Base-by-base conservation (phyloP, 2,113 vertebrate genomes). In the Caranx ignobilis region DNA sequence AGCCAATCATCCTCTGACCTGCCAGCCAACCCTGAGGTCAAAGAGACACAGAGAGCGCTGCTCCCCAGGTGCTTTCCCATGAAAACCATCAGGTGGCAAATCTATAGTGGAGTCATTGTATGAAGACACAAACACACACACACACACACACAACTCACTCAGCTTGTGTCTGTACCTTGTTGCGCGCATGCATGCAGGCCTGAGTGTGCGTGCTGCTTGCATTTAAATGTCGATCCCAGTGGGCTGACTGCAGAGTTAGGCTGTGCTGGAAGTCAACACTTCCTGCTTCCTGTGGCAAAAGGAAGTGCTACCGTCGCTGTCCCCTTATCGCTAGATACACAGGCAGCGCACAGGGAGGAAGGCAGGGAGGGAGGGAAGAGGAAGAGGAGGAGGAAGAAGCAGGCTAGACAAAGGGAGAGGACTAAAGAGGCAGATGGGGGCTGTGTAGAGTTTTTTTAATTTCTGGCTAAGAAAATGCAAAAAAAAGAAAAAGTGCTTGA, bases 261-360 rank as follows among this genome's bases (percentile, higher is more conserved):
- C 70, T 59, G 75, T 16, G 18, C 31, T 85, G 86, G 88, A 94
- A 94, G 91, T 87, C 87, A 89, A 85, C 85, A 84, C 89, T 94
- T 95, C 94, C 94, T 94, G 92, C 86, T 91, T 90, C 92, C 94
- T 93, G 92, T 81, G 70, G 77, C 63, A 4, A 90, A 62, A 92
- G 94, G 94, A 95, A 94, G 91, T 87, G 89, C 93, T 93, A 94
- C 93, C 67, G 87, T 90, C 69, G 86, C 86, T 90, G 89, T 83
- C 83, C 84, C 83, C 89, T 94, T 95, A 95, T 94, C 94, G 66
- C 86, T 90, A 84, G 81, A 65, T 71, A 90, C 92, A 93, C 91
- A 94, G 90, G 80, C 91, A 19, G 78, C 66, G 26, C 43, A 12
- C 75, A 71, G 81, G 75, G 88, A 89, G 89, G 87, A 78, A 87